Evolutionary conservation across 2,797 vertebrate species (phyloP).

Genomic region (Enteromius treurensis): DNA sequence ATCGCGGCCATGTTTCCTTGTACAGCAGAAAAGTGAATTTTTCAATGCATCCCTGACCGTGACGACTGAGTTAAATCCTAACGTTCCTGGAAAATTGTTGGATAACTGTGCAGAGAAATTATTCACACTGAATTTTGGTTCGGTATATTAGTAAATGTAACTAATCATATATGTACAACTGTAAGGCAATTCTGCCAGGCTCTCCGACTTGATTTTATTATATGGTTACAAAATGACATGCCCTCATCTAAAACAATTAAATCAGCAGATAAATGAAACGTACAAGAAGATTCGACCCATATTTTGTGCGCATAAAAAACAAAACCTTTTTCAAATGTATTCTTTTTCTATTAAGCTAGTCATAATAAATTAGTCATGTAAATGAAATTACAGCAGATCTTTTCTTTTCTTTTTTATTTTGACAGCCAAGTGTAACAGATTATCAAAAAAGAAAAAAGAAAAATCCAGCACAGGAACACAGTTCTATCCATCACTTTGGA

Average conservation of each 20-base stretch:
- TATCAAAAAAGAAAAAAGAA: not conserved
- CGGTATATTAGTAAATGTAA: not conserved
- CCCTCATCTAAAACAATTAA: too few relatives aligned
- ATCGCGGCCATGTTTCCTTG: not conserved
- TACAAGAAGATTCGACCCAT: too few relatives aligned
- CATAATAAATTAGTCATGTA: not conserved
- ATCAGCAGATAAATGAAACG: too few relatives aligned
- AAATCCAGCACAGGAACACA: not conserved
- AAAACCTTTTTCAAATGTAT: too few relatives aligned
- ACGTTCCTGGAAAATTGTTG: conserved; percentile 17
- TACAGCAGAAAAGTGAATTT: not conserved
- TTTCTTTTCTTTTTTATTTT: not conserved
- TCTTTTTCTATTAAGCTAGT: not conserved
- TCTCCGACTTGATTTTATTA: not conserved
- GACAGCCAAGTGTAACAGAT: not conserved
- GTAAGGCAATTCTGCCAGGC: not conserved
- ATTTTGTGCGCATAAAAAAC: too few relatives aligned
- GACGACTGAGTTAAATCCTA: conserved; percentile 19
- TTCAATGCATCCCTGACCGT: conserved; percentile 1
- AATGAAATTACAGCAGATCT: not conserved
- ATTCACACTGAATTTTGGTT: not conserved
- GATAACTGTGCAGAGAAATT: not conserved
- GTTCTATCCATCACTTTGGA: not conserved
- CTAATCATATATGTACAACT: not conserved
- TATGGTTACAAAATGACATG: not conserved